A percentile compares a stretch with the other conserved stretches of the same genome.
phyloP scores from a whole-genome alignment of 1,140 invertebrate genomes.

The Reticulitermes speratus region DNA sequence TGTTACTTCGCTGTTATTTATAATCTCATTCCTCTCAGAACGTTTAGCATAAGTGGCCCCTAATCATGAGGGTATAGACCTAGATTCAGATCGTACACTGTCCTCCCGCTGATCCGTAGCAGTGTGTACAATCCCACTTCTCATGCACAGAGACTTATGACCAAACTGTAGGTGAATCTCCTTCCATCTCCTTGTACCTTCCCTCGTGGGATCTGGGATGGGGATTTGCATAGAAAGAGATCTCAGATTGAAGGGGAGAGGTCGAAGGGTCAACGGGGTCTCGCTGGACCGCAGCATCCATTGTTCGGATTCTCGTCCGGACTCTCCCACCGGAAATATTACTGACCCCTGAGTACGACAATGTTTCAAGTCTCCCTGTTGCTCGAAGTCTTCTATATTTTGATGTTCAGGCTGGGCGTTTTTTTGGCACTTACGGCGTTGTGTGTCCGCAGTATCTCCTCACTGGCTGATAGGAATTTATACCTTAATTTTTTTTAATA shows the following conservation, averaged over 20 bases:
- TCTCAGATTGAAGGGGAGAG: not conserved
- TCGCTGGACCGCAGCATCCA: not conserved
- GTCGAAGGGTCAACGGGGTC: not conserved
- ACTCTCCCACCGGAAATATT: not conserved
- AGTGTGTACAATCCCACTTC: not conserved
- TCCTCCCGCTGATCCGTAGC: not conserved
- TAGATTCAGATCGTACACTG: not conserved
- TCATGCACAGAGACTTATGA: not conserved
- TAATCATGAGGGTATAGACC: too few species aligned
- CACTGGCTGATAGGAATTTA: too few species aligned
- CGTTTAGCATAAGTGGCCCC: too few species aligned
- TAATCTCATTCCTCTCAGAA: too few species aligned
- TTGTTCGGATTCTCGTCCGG: not conserved
- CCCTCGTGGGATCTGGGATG: not conserved
- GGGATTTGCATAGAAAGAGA: conserved; percentile 14
- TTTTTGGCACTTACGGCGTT: too few species aligned
- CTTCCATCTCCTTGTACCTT: not conserved
- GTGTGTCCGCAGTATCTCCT: too few species aligned
- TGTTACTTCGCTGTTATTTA: too few species aligned
- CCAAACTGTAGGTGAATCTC: not conserved
- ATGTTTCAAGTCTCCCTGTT: not conserved
- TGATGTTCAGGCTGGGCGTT: too few species aligned
- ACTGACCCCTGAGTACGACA: not conserved
- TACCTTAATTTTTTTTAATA: too few species aligned
- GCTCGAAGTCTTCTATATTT: not conserved